Conservation (phyloP, 2,888 invertebrate genomes). For the Eueremaeus valkanovi region DNA sequence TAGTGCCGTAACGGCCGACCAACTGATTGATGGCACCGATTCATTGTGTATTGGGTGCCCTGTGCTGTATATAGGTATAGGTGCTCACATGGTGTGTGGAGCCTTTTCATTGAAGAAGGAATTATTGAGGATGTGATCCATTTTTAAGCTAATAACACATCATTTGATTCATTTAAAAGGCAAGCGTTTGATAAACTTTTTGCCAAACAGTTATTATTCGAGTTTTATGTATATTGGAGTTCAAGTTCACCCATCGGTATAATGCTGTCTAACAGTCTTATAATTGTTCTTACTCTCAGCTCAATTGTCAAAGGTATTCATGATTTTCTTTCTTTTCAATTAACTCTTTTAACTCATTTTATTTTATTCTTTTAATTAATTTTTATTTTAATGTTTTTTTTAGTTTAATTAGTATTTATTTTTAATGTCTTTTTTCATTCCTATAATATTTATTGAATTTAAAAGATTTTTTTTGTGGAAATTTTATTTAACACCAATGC, state of each 20-base stretch:
- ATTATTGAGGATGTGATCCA: conserved; percentile 19
- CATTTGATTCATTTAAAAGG: conserved; percentile 2
- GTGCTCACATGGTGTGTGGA: neutral
- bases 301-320: conserved; percentile 13
- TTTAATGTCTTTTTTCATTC: no score
- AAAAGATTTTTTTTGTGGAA: no score
- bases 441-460: no score
- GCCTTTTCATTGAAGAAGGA: neutral
- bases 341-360: neutral
- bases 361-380: neutral
- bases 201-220: neutral
- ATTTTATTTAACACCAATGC: no score
- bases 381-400: no score
- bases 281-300: conserved; percentile 8
- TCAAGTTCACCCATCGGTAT: neutral
- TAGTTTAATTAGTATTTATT: no score
- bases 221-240: neutral
- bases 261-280: conserved; percentile 1
- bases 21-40: conserved; percentile 25
- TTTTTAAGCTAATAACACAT: conserved; percentile 1
- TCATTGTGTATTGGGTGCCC: conserved; percentile 20
- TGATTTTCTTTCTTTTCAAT: neutral
- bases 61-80: neutral
- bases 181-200: conserved; percentile 16
- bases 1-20: neutral